Evolutionary conservation across 2,113 vertebrate genomes (phyloP), one percentile per base, ranked within the genome.

Genomic region (Scytalopus superciliaris): DNA sequence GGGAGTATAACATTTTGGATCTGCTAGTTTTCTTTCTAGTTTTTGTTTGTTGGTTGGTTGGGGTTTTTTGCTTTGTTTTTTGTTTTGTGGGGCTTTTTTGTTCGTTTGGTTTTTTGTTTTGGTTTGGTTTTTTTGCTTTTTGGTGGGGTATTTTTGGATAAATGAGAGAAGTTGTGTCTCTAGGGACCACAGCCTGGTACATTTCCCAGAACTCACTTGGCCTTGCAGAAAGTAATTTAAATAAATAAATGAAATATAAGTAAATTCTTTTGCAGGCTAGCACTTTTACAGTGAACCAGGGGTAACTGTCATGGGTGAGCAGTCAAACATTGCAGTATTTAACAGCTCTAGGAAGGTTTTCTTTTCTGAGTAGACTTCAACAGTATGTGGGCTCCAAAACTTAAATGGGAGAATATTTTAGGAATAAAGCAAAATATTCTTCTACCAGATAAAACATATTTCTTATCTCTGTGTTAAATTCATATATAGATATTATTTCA

Each of bases 201-300:
- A 44, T 49, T 94, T 95, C 59, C 53, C 28, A 77, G 87, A 92
- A 81, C 55, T 77, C 64, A 84, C 19, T 70, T 89, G 70, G 37
- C 50, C n/a, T 91, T 91, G 25, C 49, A 94, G 68, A 86, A 82
- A 74, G 37, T 57, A 70, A 92, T 84, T 94, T 91, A 87, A 86
- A 86, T 84, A 84, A 88, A 72, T 84, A 84, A 89, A 84, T 84
- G 7, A 84, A 89, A 37, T 7, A 25, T 52, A 89, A 87, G 28
- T 77, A 74, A 69, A 86, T 56, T 49, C 19, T 77, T 25, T 74
- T 70, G 2, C 28, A 67, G 73, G 28, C 40, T 55, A 72, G 19
- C 16, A 56, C 4, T 73, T 90, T 52, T 49, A 49, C 16, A 42
- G 9, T 80, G 63, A 64, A 93, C 76, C 28, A 88, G 19, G 23